phyloP scores from a whole-genome alignment of 2,113 vertebrate species.

The Gulo gulo region DNA sequence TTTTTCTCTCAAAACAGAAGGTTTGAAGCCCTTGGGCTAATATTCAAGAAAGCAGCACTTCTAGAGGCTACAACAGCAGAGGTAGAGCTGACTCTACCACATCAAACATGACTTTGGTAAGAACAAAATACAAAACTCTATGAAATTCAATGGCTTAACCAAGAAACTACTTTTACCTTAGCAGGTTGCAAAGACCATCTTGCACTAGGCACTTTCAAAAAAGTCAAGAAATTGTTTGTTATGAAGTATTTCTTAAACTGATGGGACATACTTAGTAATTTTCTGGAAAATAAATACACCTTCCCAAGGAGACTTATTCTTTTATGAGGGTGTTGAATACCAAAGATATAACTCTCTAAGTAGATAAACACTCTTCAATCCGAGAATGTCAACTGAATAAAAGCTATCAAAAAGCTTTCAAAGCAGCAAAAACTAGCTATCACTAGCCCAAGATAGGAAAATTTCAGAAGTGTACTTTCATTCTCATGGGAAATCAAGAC shows the following conservation, averaged over 20 bases:
- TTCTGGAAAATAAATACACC: conserved; percentile 70
- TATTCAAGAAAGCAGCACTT: conserved; percentile 28
- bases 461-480: neutral
- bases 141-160: conserved; percentile 68
- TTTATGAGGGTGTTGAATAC: conserved; percentile 74
- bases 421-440: conserved; percentile 80
- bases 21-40: neutral
- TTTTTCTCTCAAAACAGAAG: conserved; percentile 38
- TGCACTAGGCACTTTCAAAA: conserved; percentile 73
- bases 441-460: conserved; percentile 69
- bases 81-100: neutral
- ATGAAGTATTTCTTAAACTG: conserved; percentile 80
- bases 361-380: conserved; percentile 81
- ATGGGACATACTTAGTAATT: conserved; percentile 73
- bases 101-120: conserved; percentile 60
- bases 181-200: conserved; percentile 65
- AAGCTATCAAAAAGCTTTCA: conserved; percentile 74
- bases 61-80: neutral
- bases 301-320: conserved; percentile 80
- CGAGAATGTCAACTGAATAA: conserved; percentile 77
- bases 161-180: conserved; percentile 45
- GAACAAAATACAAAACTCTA: conserved; percentile 33
- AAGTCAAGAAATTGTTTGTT: conserved; percentile 76
- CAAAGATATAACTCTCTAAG: conserved; percentile 79
- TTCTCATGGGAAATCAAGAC: neutral